Evolutionary conservation across 2,888 invertebrate genomes (phyloP), one percentile per base, ranked within the genome.

Genomic region (Linyphia triangularis): DNA sequence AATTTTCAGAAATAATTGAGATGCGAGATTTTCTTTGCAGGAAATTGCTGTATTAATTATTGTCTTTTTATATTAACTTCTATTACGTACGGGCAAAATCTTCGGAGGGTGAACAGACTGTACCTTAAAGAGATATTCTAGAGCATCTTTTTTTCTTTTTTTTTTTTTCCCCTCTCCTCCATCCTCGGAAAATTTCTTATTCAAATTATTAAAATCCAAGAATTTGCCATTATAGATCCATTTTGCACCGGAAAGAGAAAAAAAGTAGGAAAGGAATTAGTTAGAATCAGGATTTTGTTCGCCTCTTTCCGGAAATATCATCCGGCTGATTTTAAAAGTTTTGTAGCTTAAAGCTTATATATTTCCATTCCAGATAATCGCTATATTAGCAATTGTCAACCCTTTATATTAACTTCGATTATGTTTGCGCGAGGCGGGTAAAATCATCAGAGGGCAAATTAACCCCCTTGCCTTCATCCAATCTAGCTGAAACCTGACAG

Each of bases 61-160:
- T 40, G 1, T 16, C 1, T 40, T 3, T 40, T 1, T 40, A 40
- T 9, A 40, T 13, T 40, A 40, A 9, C 40, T n/a, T 13, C 43
- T 40, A n/a, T 40, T 22, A 24, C 59, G 59, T 37, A 13, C 16
- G 0, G 24, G 61, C 72, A 82, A 82, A n/a, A n/a, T 82, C 82
- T 59, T 72, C 72, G 59, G 43, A 61, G 61, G 63, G 61, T 72
- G 82, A 72, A 72, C 61, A 13, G 51, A 10, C 22, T 28, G 61
- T 33, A 70, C 81, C 72, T 61, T 40, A 63, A 77, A 61, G 63
- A 77, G 43, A 61, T 40, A 63, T 65, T 65, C 28, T 51, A 43
- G 9, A 30, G 65, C 75, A 37, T 16, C n/a, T 24, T 16, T 30
- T 0, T 6, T 10, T 24, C 24, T 61, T 61, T 61, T 75, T 75